A percentile compares a stretch with the other conserved stretches of the same genome.
These are phyloP conservation scores for Simalia tracyae DNA, from an alignment of 2,797 vertebrate genomes.

Conservation along the genomic window DNA sequence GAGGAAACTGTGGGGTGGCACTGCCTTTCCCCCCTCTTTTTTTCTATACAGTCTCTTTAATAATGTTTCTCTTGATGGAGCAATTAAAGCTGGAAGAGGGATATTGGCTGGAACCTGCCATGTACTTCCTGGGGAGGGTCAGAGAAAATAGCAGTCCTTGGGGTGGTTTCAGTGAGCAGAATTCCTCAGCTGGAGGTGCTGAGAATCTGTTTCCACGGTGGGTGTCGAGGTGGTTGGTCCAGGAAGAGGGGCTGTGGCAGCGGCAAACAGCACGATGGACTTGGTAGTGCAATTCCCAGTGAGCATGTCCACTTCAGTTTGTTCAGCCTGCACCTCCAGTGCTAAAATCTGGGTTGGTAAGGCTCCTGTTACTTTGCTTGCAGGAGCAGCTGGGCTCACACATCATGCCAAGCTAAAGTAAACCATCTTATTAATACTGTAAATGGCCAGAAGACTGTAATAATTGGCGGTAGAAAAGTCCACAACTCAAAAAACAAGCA, in stretches of 20 bases:
- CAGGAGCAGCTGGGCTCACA: neutral
- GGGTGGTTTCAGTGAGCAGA: too few species aligned
- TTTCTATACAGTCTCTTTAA: constrained; percentile 1
- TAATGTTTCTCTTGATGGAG: constrained; percentile 25
- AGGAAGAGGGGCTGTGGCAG: neutral
- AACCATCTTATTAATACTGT: neutral
- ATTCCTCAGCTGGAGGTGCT: too few species aligned
- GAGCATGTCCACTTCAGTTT: neutral
- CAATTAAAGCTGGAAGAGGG: constrained; percentile 30
- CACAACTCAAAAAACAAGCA: neutral
- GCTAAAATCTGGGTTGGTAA: neutral
- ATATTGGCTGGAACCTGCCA: neutral
- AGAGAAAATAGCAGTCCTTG: neutral
- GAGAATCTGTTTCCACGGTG: neutral
- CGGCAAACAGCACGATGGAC: neutral
- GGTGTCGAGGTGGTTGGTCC: neutral
- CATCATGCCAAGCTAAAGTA: neutral
- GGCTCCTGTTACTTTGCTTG: neutral
- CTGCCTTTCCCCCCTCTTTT: neutral
- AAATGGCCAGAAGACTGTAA: neutral
- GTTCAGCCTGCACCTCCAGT: neutral
- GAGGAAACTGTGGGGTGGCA: neutral
- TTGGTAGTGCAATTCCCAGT: neutral
- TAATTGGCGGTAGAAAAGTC: neutral
- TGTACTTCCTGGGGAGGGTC: neutral